Conservation (phyloP, 2,113 vertebrate genomes). For the Benitochromis conjunctus region DNA sequence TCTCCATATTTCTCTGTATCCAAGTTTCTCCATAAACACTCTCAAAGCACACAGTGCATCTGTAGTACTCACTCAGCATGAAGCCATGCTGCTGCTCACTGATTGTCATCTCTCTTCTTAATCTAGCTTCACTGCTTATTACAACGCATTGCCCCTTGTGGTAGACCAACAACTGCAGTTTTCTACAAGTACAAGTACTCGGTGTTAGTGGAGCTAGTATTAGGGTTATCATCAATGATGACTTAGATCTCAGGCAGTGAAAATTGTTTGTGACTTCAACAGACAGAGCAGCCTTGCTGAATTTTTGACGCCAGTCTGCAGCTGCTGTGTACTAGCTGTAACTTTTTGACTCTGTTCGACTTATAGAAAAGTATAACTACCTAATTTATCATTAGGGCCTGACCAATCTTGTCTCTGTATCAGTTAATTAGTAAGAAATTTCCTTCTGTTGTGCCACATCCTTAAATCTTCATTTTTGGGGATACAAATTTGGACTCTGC, state of each 20-base stretch:
- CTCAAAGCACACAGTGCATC: background rate
- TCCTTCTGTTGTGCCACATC: background rate
- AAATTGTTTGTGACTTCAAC: background rate
- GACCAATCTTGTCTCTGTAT: background rate
- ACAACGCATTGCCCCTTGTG: background rate
- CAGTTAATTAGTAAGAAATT: background rate
- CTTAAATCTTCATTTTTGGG: background rate
- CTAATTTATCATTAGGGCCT: background rate
- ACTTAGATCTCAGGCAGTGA: background rate
- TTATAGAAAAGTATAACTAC: background rate
- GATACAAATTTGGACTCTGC: background rate
- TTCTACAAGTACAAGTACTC: background rate
- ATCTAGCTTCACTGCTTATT: background rate
- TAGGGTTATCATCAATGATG: background rate
- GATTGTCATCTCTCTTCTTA: background rate
- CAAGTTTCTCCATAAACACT: background rate
- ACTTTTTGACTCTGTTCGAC: background rate
- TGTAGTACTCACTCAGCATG: background rate
- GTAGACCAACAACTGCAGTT: background rate
- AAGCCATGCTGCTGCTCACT: background rate
- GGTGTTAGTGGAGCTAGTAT: background rate
- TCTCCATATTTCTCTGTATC: background rate
- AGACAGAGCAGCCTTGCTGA: background rate
- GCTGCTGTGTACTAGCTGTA: background rate
- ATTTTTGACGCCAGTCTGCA: background rate